Conservation (phyloP, 2,888 invertebrate genomes). For the Lycophotia porphyrea region DNA sequence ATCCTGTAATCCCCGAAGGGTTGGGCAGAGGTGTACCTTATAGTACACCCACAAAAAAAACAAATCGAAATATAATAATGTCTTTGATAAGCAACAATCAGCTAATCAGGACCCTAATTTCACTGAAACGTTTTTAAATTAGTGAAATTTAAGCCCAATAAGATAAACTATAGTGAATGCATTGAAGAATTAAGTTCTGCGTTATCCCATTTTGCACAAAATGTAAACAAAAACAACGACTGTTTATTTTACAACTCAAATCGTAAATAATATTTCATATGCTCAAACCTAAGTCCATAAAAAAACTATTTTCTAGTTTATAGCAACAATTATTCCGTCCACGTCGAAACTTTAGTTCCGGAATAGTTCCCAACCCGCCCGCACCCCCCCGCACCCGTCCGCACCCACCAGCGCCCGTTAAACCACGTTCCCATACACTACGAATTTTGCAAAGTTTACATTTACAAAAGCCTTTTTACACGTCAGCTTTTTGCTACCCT, state of each 20-base stretch:
- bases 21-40: too few species aligned
- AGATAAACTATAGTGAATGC: neutral
- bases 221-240: neutral
- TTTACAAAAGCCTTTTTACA: conserved; percentile 50
- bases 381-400: neutral
- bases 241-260: conserved; percentile 1
- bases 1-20: too few species aligned
- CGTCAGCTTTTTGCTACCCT: conserved; percentile 38
- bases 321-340: conserved; percentile 35
- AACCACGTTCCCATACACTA: conserved; percentile 22
- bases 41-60: too few species aligned
- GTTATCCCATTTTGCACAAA: neutral
- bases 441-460: conserved; percentile 44
- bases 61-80: too few species aligned
- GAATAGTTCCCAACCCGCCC: conserved; percentile 13
- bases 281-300: conserved; percentile 36
- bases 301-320: conserved; percentile 34
- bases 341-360: conserved; percentile 52
- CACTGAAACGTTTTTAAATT: neutral
- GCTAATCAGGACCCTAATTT: neutral
- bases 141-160: neutral
- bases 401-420: neutral
- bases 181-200: neutral
- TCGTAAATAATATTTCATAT: conserved; percentile 7
- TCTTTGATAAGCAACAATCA: neutral